Base-by-base conservation (phyloP, 2,113 vertebrate species). In the Andinoacara biseriatus region DNA sequence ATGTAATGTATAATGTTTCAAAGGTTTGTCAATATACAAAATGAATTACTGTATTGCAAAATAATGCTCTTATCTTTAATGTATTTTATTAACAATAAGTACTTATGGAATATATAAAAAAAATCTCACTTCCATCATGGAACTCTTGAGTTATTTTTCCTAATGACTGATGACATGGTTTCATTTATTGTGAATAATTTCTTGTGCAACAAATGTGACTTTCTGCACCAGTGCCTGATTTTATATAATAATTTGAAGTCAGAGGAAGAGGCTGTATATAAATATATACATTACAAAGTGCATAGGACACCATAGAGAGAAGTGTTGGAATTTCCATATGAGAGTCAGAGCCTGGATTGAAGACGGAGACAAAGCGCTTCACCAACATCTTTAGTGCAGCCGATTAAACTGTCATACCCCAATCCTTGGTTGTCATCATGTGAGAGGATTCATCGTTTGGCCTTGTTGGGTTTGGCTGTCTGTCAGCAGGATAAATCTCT, bases 401-500 rank as follows among this genome's bases (percentile, higher is more conserved):
- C 59, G 82, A 87, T 89, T 81, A 89, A 88, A 76, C 74, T 75
- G 84, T 91, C 78, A 58, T 3, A 18, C 5, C 18, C 43, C 54
- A 10, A 38, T 81, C 74, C 76, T 87, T n/a, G 29, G 54, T 46
- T 62, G 49, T 72, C 76, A 58, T 80, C 82, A 58, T 91, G 40
- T 63, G 85, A 61, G 69, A 61, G 80, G 78, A 79, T 86, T 85
- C 38, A 14, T 58, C 78, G 49, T 82, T 78, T 74, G 86, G 87
- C 87, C 84, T 89, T 75, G 86, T 81, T 74, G 75, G 18, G 62
- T 78, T 56, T 52, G 84, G 86, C 80, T 84, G 84, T 86, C 85
- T 89, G 92, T 90, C 76, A 72, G 78, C 26, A 31, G 31, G 76
- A 76, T 90, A 90, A 89, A 89, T 89, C 87, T 80, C 60, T 8